Evolutionary conservation across 1,140 invertebrate species (phyloP).

Genomic region (Atta colombica): DNA sequence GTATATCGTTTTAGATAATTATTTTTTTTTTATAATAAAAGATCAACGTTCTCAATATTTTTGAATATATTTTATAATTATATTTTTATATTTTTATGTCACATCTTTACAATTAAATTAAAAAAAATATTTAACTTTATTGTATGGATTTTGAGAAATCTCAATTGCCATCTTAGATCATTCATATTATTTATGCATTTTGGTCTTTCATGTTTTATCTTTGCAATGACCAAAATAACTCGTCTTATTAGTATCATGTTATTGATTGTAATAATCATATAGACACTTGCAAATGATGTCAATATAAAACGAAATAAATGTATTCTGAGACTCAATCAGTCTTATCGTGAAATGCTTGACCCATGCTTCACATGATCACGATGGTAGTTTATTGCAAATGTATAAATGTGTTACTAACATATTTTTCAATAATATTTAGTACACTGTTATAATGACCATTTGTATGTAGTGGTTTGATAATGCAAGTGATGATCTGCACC

Average conservation of each 20-base stretch:
- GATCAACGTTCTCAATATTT: no score
- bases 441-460: conserved; percentile 26
- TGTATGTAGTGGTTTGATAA: conserved; percentile 62
- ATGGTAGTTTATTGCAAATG: conserved; percentile 18
- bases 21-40: no score
- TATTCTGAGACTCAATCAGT: conserved; percentile 36
- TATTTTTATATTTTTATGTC: neutral
- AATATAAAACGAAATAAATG: conserved; percentile 41
- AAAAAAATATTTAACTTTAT: neutral
- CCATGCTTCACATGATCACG: conserved; percentile 24
- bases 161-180: neutral
- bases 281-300: neutral
- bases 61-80: no score
- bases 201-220: neutral
- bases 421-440: conserved; percentile 37
- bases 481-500: conserved; percentile 61
- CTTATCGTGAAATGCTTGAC: conserved; percentile 68
- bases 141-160: neutral
- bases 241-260: neutral
- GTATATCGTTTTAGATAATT: no score
- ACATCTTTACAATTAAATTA: neutral
- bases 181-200: neutral
- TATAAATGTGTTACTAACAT: conserved; percentile 59
- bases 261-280: neutral
- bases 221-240: neutral